phyloP scores from a whole-genome alignment of 2,888 invertebrate species.

The Metalampra italica region DNA sequence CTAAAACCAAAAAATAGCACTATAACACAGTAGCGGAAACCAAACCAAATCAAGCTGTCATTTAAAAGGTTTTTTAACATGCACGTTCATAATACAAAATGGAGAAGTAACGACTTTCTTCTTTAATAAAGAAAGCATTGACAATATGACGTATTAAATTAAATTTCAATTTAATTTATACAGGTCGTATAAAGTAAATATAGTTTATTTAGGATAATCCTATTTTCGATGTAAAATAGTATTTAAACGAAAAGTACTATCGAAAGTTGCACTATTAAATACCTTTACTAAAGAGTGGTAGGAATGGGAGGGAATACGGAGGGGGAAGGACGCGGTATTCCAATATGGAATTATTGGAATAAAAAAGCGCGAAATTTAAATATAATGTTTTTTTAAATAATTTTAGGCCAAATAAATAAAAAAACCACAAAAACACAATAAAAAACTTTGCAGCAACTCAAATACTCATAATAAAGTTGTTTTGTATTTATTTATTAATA shows the following conservation, averaged over 20 bases:
- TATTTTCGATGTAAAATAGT: too few species aligned
- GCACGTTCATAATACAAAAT: slow-evolving; percentile 39
- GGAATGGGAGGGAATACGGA: slow-evolving; percentile 57
- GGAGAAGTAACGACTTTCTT: slow-evolving; percentile 11
- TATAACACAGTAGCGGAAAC: slow-evolving; percentile 78
- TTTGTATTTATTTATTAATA: too few species aligned
- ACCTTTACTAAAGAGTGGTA: slow-evolving; percentile 55
- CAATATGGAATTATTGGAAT: slow-evolving; percentile 39
- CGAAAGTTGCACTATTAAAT: slow-evolving; percentile 33
- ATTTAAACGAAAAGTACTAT: neutral
- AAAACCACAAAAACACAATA: too few species aligned
- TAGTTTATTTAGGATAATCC: too few species aligned
- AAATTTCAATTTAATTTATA: too few species aligned
- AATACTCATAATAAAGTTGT: too few species aligned
- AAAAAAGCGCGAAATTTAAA: slow-evolving; percentile 44
- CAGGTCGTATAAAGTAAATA: too few species aligned
- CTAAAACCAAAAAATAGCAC: slow-evolving; percentile 74
- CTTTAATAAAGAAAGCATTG: neutral
- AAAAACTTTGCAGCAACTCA: too few species aligned
- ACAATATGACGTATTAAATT: neutral
- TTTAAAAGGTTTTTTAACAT: slow-evolving; percentile 60
- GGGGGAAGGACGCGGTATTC: slow-evolving; percentile 66
- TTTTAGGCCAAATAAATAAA: neutral
- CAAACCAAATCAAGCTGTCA: slow-evolving; percentile 79
- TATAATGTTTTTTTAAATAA: neutral